phyloP scores from a whole-genome alignment of 1,140 invertebrate species.

The Zaprionus lachaisei region DNA sequence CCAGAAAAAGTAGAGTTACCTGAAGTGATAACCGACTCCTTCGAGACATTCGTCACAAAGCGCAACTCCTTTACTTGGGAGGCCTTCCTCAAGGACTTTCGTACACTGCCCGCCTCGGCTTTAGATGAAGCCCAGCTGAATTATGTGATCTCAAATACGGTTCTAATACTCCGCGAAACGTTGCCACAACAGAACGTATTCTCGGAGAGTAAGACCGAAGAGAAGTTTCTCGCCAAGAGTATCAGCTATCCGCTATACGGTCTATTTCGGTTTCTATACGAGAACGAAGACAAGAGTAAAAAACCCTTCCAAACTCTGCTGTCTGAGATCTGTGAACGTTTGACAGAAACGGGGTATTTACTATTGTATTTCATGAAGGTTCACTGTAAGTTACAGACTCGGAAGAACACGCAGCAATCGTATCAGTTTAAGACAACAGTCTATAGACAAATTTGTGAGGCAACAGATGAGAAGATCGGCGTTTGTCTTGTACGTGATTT shows the following conservation, averaged over 20 bases:
- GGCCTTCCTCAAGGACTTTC: constrained; percentile 79
- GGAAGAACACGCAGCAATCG: constrained; percentile 85
- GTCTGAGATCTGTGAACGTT: constrained; percentile 88
- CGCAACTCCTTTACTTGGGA: constrained; percentile 80
- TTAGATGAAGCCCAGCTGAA: constrained; percentile 78
- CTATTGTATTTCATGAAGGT: constrained; percentile 95
- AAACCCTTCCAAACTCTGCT: constrained; percentile 90
- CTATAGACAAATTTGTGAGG: constrained; percentile 94
- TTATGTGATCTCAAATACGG: constrained; percentile 80
- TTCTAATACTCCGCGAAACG: constrained; percentile 78
- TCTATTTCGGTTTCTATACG: constrained; percentile 89
- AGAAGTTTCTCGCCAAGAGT: constrained; percentile 88
- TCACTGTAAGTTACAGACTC: constrained; percentile 86
- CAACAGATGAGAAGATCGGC: constrained; percentile 89
- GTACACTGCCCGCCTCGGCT: constrained; percentile 66
- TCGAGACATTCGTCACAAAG: constrained; percentile 76
- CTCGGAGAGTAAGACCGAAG: constrained; percentile 85
- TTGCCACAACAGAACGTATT: constrained; percentile 76
- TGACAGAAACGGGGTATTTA: constrained; percentile 92
- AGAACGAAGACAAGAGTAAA: constrained; percentile 91
- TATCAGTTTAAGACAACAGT: constrained; percentile 92
- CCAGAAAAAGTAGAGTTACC: constrained; percentile 81
- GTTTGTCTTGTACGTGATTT: constrained; percentile 86
- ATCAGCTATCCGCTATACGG: constrained; percentile 93
- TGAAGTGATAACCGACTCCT: constrained; percentile 75